Base-by-base conservation (phyloP, 2,888 invertebrate species). In the Teleiodes luculella region DNA sequence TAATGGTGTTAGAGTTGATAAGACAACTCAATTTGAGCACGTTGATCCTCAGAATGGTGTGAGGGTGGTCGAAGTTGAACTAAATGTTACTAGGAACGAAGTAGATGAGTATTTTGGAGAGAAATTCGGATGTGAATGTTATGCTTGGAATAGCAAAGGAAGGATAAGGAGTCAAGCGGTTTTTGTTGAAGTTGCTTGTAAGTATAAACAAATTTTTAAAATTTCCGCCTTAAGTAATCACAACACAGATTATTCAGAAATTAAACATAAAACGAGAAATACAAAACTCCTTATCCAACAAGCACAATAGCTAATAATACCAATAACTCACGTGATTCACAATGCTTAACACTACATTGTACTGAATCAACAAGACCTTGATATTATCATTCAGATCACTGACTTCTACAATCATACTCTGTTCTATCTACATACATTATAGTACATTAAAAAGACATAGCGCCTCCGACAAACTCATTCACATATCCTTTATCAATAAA, bases 101-200 rank as follows among this genome's bases (percentile, higher is more conserved):
- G 93, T 97, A 60, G 96, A 97, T 66, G 95, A 96, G 70, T 95
- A 94, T 74, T 94, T 94, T 67, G 95, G 94, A 43, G 94, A 94
- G 57, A 93, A 93, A 67, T 95, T 94, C 74, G 94, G 94, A 60
- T 97, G 97, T 82, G 95, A 95, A 69, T 97, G 97, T 76, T 92
- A 94, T 66, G 97, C 97, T 0, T 96, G 95, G 94, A 94, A 94
- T 50, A 94, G 94, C 55, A 91, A 93, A 52, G 95, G 95, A 0
- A 92, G 91, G 67, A 94, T 95, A 65, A 91, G 93, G 68, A 96
- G 96, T 78, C 94, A 94, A 68, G 91, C 93, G 0, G 95, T 96
- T 28, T 91, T 91, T 52, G 92, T 97, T 54, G 94, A 95, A 78
- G 93, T 94, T 70, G 96, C 97, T 68, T 96, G 97, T 97, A 84